Base-by-base conservation (phyloP, 2,113 vertebrate species). In the Brachyhypopomus gauderio region DNA sequence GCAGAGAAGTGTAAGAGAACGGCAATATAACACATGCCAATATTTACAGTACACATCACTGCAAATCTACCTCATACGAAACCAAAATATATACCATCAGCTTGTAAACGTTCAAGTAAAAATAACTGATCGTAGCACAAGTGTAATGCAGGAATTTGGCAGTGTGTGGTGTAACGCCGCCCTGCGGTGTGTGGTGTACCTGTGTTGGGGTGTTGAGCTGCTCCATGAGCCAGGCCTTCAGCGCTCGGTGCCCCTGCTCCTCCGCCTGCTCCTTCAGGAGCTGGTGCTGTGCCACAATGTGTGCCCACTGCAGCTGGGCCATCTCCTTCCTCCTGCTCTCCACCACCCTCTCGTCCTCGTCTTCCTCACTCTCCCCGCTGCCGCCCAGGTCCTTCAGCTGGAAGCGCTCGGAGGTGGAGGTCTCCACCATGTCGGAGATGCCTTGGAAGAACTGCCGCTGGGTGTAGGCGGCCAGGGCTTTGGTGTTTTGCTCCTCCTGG, bases 401-500 rank as follows among this genome's bases (percentile, higher is more conserved):
- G 85, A 95, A 91, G 80, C 89, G 93, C 75, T 91, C 91, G 3
- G 91, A 89, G 17, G 75, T 91, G 48, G 95, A 94, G n/a, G 87
- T 94, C 82, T 94, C 93, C 75, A 94, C 87, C 5, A 94, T 77
- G 45, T 93, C 93, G 0, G 92, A 87, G 56, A 91, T 82, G 25
- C 90, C 94, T 70, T 91, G 88, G 83, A 89, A 94, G 83, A 95
- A 96, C 78, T 92, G 89, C 0, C 86, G 93, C 83, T 91, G 94
- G 1, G 95, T 89, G 77, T 94, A 94, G 0, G 89, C 84, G 0
- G 89, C 78, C 23, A 98, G 89, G 1, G 92, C 92, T 84, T 94
- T 93, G 0, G 96, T 97, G 88, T 90, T 95, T 80, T 92, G 87
- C 45, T 96, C 95, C 88, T 97, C 96, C 56, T 91, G 93, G n/a